Evolutionary conservation across 64 coral and sea anemone species (phyloP).

Genomic region (Actinia equina): DNA sequence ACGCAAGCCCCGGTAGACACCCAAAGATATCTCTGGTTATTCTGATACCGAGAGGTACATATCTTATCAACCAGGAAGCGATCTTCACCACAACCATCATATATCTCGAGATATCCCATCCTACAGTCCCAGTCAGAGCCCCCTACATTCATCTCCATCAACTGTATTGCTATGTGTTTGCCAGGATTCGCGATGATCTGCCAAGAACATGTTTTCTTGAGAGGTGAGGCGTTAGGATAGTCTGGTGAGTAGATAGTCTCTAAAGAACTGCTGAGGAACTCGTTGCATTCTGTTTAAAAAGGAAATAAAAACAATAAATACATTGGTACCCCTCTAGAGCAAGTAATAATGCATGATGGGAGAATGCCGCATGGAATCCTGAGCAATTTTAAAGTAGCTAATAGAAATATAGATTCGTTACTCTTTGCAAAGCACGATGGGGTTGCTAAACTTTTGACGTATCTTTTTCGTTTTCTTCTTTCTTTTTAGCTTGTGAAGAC

Average conservation of each 20-base stretch:
- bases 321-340: not conserved
- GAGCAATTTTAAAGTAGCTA: too few relatives aligned
- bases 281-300: not conserved
- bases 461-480: too few relatives aligned
- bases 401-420: too few relatives aligned
- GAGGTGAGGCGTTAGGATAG: constrained; percentile 6
- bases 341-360: not conserved
- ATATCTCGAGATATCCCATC: constrained; percentile 63
- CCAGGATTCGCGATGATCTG: not conserved
- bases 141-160: constrained; percentile 25
- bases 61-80: constrained; percentile 73
- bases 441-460: too few relatives aligned
- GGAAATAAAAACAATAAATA: not conserved
- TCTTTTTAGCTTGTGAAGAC: not conserved
- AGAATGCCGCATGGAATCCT: not conserved
- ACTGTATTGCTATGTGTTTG: constrained; percentile 1
- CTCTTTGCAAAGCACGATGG: too few relatives aligned
- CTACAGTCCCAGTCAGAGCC: constrained; percentile 20
- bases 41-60: not conserved
- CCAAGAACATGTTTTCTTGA: constrained; percentile 18
- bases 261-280: not conserved
- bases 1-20: constrained; percentile 67
- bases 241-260: constrained; percentile 22
- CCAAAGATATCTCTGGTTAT: constrained; percentile 44
- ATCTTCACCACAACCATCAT: constrained; percentile 56